Evolutionary conservation across 2,888 invertebrate species (phyloP).

Genomic region (Lampropteryx suffumata): DNA sequence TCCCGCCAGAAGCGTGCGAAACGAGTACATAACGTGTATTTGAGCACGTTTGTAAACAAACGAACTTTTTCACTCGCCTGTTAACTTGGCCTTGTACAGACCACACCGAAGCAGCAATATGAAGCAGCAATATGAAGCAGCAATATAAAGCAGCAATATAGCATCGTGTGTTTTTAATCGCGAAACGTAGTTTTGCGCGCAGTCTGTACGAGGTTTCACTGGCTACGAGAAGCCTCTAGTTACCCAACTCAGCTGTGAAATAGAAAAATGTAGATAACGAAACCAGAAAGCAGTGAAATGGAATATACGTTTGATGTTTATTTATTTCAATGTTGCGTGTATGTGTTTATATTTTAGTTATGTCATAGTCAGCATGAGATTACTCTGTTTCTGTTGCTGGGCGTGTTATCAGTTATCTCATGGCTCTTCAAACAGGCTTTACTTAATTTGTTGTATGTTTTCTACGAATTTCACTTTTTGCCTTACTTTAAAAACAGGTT

Average conservation of each 20-base stretch:
- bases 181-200: not conserved
- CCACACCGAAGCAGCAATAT: not conserved
- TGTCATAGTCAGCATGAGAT: conserved; percentile 28
- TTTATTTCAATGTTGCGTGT: conserved; percentile 36
- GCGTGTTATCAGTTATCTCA: conserved; percentile 9
- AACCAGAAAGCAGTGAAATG: conserved; percentile 20
- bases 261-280: conserved; percentile 10
- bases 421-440: not conserved
- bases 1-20: conserved; percentile 10
- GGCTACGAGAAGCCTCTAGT: not conserved
- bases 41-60: conserved; percentile 17
- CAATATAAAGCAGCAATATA: no score
- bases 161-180: conserved; percentile 1
- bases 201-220: not conserved
- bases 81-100: not conserved
- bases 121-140: no score
- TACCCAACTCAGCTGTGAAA: conserved; percentile 19
- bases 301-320: conserved; percentile 31
- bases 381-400: conserved; percentile 17
- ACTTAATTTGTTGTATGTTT: not conserved
- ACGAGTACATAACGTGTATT: conserved; percentile 16
- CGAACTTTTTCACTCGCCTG: not conserved
- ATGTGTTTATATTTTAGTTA: conserved; percentile 31
- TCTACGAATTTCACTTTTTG: no score
- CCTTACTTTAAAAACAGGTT: no score